Base-by-base conservation (phyloP, 2,797 vertebrate genomes). In the Muscicapa comitata region DNA sequence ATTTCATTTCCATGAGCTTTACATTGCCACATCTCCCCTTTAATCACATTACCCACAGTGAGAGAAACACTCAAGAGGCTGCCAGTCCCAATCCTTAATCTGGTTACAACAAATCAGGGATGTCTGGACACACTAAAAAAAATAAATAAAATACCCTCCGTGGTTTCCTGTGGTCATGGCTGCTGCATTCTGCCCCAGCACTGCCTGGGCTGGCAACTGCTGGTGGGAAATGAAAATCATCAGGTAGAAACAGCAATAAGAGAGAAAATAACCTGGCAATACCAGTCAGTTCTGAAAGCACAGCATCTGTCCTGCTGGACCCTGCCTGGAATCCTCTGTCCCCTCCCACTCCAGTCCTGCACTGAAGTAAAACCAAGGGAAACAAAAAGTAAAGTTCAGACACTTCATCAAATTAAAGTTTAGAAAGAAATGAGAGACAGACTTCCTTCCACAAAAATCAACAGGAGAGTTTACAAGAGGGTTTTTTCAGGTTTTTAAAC, bases 91-190 rank as follows among this genome's bases (percentile, higher is more conserved):
- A 74, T 8, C 58, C 43, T 65, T 96, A 94, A 97, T 91, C 81
- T 28, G 65, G 71, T 97, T 95, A 94, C 31, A 58, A 66, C 83
- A 51, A 91, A 97, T 95, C 92, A 87, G 66, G 80, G 92, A 80
- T 24, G 76, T 90, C 94, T 92, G 91, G 90, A 94, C 35, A 95
- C 35, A 16, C 18, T 4, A 19, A 2, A 2, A 2, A 63, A 26
- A 28, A 76, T 9, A 57, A 75, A 53, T 28, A 37, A 50, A 77
- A 47, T 10, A 33, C 40, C 28, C 51, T 47, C 47, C 1, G 0
- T 28, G 38, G 48, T 8, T 28, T 50, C n/a, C 57, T 24, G 29
- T 5, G 40, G 55, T 17, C 28, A 17, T 12, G 54, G 54, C 29
- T 78, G 42, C 59, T 63, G 63, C 51, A 25, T 59, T 48, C 51